Base-by-base conservation (phyloP, 2,888 invertebrate species). In the Protula sp. region DNA sequence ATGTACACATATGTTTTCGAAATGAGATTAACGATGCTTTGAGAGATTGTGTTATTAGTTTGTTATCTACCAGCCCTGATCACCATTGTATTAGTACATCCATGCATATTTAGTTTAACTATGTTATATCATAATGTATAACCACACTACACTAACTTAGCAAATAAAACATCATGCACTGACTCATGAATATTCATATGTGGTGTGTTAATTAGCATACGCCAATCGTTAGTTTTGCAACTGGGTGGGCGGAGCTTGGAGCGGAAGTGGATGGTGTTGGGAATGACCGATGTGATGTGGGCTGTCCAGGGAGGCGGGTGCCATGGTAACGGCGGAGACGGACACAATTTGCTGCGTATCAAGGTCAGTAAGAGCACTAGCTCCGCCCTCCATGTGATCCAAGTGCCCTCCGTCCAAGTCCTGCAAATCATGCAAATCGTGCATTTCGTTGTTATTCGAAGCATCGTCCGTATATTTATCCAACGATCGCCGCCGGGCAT, bases 401-500 rank as follows among this genome's bases (percentile, higher is more conserved):
- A n/a, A 5, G 5, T 50, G 14, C 9, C 5, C 14, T 5, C 24
- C 50, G 24, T 22, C 9, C 24, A 19, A 5, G 50, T 50, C 19
- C 50, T 19, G 19, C 50, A 50, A 5, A 26, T 4, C 50, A 19
- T 50, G 22, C 5, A 22, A 5, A 5, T 5, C 30, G 31, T 53
- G 27, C 51, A 53, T 57, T 24, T 57, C 52, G 26, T 57, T 47
- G 30, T 24, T 45, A 30, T 24, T 53, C 26, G 51, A 30, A 5
- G 50, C 4, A 54, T 95, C 95, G 62, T 81, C 81, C 81, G 92
- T 91, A 95, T 97, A 98, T 78, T 97, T 98, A 83, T 98, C 98
- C 69, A 84, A 80, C 30, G 84, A 83, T 69, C 99, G 87, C 72
- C 99, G 87, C 63, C 98, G 86, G n/a, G 99, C 99, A 83, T 99